Percentiles rank a stretch among this genome's conserved stretches.
Conservation (phyloP, 2,797 vertebrate species). For the Hydrolagus colliei region DNA sequence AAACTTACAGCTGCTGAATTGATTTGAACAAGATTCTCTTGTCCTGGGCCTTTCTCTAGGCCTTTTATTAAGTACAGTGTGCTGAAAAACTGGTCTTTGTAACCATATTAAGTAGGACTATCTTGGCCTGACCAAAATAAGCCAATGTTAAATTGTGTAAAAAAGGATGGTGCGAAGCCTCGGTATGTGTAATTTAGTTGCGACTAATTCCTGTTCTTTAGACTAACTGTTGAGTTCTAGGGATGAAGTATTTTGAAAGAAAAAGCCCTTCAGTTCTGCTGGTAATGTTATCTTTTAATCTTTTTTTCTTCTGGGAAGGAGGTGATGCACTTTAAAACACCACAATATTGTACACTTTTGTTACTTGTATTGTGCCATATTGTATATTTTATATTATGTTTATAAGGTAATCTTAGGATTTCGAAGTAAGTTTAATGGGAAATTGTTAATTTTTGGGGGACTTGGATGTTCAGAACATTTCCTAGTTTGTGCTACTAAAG, state of each 20-base stretch:
- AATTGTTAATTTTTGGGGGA: not conserved
- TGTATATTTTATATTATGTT: constrained; percentile 12
- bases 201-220: not conserved
- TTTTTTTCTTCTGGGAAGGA: not conserved
- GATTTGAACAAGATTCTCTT: too few relatives aligned
- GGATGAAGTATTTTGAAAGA: not conserved
- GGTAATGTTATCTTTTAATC: not conserved
- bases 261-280: not conserved
- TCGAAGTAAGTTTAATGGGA: not conserved
- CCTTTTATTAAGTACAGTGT: too few relatives aligned
- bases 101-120: not conserved
- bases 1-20: too few relatives aligned
- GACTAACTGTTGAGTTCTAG: not conserved
- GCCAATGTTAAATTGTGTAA: not conserved
- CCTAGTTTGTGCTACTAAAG: not conserved
- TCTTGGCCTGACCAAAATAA: not conserved
- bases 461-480: not conserved
- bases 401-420: not conserved
- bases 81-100: not conserved
- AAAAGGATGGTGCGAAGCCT: not conserved
- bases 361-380: not conserved
- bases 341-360: not conserved
- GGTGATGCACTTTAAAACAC: not conserved
- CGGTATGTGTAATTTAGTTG: not conserved
- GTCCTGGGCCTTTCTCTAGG: too few relatives aligned